Conservation (phyloP, 2,113 vertebrate species). For the Heptranchias perlo region DNA sequence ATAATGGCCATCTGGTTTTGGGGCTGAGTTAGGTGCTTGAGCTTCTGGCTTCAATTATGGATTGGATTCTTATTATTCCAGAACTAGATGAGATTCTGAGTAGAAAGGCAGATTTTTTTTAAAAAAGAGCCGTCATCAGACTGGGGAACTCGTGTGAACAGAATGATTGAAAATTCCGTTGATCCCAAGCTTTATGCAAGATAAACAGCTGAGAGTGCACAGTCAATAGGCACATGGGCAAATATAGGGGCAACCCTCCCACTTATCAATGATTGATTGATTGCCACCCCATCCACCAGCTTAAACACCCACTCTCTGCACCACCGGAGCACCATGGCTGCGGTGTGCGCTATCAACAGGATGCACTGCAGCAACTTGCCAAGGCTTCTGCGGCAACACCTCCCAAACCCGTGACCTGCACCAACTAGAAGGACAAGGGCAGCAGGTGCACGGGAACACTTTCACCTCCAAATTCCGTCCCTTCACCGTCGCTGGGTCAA, state of each 20-base stretch:
- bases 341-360: too few relatives aligned
- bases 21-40: neutral
- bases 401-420: neutral
- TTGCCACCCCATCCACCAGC: neutral
- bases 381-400: neutral
- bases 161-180: too few relatives aligned
- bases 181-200: neutral
- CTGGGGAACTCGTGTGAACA: too few relatives aligned
- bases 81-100: neutral
- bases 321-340: too few relatives aligned
- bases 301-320: neutral
- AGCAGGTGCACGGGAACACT: neutral
- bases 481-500: neutral
- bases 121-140: too few relatives aligned
- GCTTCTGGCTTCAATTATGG: neutral
- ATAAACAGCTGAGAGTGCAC: neutral
- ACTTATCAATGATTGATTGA: neutral
- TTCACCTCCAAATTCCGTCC: neutral
- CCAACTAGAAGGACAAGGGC: neutral
- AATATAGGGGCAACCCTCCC: neutral
- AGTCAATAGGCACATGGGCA: neutral
- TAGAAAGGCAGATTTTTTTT: neutral
- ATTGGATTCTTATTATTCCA: neutral
- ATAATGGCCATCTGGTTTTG: neutral
- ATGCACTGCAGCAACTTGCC: neutral